Evolutionary conservation across 1,140 invertebrate species (phyloP).

Genomic region (Tribolium castaneum): DNA sequence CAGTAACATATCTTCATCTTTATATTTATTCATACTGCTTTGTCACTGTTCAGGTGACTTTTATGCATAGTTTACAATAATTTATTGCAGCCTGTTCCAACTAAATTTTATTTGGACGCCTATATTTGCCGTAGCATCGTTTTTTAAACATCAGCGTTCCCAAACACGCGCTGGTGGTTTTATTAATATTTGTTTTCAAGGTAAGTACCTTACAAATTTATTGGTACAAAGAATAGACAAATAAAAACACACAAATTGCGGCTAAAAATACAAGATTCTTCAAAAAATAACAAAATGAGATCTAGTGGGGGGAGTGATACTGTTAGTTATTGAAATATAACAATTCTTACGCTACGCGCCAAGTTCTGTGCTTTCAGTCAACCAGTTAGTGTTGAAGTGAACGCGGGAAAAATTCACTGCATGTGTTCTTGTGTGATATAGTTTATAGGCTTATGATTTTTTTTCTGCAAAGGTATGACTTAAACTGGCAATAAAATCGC

Average conservation of each 20-base stretch:
- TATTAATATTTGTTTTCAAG: not conserved
- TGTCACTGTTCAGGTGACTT: slow-evolving; percentile 21
- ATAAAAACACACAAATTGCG: not conserved
- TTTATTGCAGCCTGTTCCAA: not conserved
- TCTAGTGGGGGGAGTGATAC: slow-evolving; percentile 1
- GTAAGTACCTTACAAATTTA: not conserved
- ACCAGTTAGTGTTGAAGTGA: slow-evolving; percentile 28
- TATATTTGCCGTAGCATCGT: not conserved
- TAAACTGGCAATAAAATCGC: not conserved
- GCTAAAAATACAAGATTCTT: not conserved
- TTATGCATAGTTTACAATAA: slow-evolving; percentile 22
- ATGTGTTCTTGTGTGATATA: slow-evolving; percentile 5
- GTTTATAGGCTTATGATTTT: slow-evolving; percentile 6
- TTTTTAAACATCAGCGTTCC: not conserved
- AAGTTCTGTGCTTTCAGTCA: slow-evolving; percentile 32
- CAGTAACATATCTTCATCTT: slow-evolving; percentile 14
- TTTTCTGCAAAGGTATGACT: not conserved
- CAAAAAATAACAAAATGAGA: not conserved
- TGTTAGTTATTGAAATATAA: slow-evolving; percentile 16
- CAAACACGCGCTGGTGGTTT: not conserved
- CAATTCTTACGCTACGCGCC: slow-evolving; percentile 27
- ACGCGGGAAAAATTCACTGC: slow-evolving; percentile 9
- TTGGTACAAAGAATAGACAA: not conserved
- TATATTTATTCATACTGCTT: slow-evolving; percentile 26
- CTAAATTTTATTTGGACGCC: not conserved